phyloP scores from a whole-genome alignment of 2,888 invertebrate genomes.

The Cheilosia urbana region DNA sequence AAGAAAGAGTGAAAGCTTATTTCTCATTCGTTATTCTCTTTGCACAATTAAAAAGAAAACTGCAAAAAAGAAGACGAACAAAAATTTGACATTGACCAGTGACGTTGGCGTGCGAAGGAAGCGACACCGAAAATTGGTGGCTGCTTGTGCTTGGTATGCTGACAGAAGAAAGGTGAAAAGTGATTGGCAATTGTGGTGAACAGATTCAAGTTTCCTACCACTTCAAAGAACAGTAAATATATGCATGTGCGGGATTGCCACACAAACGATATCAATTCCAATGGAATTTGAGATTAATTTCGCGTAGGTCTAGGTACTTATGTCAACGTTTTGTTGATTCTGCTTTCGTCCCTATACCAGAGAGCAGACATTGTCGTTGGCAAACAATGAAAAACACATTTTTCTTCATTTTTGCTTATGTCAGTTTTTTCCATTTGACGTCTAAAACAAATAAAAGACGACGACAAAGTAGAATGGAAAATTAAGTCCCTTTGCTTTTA shows the following conservation, averaged over 20 bases:
- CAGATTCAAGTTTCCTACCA: neutral
- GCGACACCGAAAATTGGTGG: slow-evolving; percentile 21
- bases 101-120: no score
- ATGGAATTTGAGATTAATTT: slow-evolving; percentile 46
- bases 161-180: slow-evolving; percentile 39
- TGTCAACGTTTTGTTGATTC: neutral
- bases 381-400: slow-evolving; percentile 35
- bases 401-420: slow-evolving; percentile 13
- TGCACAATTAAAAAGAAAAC: neutral
- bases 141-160: neutral
- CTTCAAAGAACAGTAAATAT: neutral
- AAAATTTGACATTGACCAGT: slow-evolving; percentile 49
- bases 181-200: slow-evolving; percentile 22
- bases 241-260: slow-evolving; percentile 20
- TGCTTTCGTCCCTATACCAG: neutral
- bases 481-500: slow-evolving; percentile 51
- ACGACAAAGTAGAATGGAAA: slow-evolving; percentile 46
- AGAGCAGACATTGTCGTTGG: slow-evolving; percentile 10
- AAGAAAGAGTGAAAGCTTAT: slow-evolving; percentile 69
- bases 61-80: slow-evolving; percentile 4
- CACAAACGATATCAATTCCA: slow-evolving; percentile 29
- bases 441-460: slow-evolving; percentile 46
- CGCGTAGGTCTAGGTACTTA: slow-evolving; percentile 4
- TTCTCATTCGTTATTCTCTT: slow-evolving; percentile 28
- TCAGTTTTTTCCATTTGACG: neutral